These are phyloP conservation scores for Leptodactylus fuscus DNA, from an alignment of 2,113 vertebrate species.

Conservation along the genomic window DNA sequence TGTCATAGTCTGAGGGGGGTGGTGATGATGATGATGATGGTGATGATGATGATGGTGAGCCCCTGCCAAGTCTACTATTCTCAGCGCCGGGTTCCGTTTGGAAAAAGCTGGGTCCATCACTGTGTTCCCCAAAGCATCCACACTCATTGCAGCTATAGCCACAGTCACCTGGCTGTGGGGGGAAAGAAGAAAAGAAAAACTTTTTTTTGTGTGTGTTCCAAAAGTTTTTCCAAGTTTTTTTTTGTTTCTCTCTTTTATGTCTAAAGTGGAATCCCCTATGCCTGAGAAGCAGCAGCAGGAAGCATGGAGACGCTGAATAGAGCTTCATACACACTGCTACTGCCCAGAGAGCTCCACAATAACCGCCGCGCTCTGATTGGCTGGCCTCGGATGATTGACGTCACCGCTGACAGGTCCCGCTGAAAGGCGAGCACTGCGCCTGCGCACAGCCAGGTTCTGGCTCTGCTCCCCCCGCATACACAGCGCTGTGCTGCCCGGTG, in stretches of 20 bases:
- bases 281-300: slow-evolving; percentile 88
- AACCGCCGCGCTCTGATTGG: slow-evolving; percentile 83
- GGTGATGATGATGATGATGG: slow-evolving; percentile 66
- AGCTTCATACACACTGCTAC: slow-evolving; percentile 83
- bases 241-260: slow-evolving; percentile 72
- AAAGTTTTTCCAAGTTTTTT: slow-evolving; percentile 64
- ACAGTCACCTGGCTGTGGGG: slow-evolving; percentile 88
- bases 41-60: slow-evolving; percentile 83
- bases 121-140: slow-evolving; percentile 85
- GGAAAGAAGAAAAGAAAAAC: slow-evolving; percentile 82
- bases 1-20: slow-evolving; percentile 87
- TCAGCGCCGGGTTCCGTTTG: slow-evolving; percentile 88
- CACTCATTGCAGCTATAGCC: slow-evolving; percentile 86
- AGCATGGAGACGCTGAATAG: slow-evolving; percentile 87
- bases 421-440: slow-evolving; percentile 78
- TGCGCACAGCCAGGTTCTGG: slow-evolving; percentile 73
- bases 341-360: slow-evolving; percentile 90
- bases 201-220: slow-evolving; percentile 52
- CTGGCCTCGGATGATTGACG: slow-evolving; percentile 80
- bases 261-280: slow-evolving; percentile 84
- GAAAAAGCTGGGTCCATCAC: slow-evolving; percentile 89
- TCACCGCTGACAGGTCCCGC: slow-evolving; percentile 88
- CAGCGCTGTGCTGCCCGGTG: slow-evolving; percentile 3
- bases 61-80: slow-evolving; percentile 89
- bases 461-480: neutral